phyloP scores from a whole-genome alignment of 1,140 invertebrate species.

The Tetragonula clypearis region DNA sequence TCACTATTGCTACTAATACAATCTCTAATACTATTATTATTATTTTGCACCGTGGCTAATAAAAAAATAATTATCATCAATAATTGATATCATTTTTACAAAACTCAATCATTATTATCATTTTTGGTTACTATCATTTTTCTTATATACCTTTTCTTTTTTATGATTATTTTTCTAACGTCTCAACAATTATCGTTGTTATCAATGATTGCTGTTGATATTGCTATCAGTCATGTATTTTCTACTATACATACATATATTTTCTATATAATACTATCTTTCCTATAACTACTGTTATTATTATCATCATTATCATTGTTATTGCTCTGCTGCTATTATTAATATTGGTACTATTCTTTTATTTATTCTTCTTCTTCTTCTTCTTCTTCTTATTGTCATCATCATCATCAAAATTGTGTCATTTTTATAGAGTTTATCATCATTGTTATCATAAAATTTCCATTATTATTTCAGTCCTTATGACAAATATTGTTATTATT shows the following conservation, averaged over 20 bases:
- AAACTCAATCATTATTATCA: slow-evolving; percentile 19
- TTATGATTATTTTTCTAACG: slow-evolving; percentile 3
- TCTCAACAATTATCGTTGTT: slow-evolving; percentile 42
- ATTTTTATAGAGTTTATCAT: neutral
- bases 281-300: slow-evolving; percentile 10
- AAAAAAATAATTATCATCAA: slow-evolving; percentile 23
- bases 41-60: neutral
- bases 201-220: slow-evolving; percentile 23
- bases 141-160: neutral
- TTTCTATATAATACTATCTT: neutral
- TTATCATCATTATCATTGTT: slow-evolving; percentile 8
- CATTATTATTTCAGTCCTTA: neutral
- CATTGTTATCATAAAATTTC: neutral
- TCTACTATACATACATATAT: neutral
- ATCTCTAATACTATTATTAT: neutral
- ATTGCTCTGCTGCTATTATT: slow-evolving; percentile 24
- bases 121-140: slow-evolving; percentile 41
- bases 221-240: neutral
- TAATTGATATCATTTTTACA: slow-evolving; percentile 41
- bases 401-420: slow-evolving; percentile 19
- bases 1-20: slow-evolving; percentile 40
- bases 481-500: neutral
- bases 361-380: slow-evolving; percentile 10
- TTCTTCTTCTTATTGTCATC: neutral
- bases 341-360: slow-evolving; percentile 11